These are phyloP conservation scores for Cryptus viduatorius DNA, from an alignment of 2,888 invertebrate genomes.

Conservation along the genomic window DNA sequence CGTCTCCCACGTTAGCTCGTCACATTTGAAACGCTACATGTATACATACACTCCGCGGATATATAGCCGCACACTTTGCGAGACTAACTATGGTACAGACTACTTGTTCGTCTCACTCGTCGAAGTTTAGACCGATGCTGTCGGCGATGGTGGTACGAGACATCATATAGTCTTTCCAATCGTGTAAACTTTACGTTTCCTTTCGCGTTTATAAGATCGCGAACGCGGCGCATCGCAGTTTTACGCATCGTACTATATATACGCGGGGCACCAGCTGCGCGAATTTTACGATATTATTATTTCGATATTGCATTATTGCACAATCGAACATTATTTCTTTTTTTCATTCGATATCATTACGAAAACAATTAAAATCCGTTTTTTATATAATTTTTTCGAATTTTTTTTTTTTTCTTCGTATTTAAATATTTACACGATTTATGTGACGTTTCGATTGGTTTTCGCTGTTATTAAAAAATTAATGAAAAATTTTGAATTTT, in stretches of 20 bases:
- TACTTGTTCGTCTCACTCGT: background rate
- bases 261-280: constrained; percentile 26
- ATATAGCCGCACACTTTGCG: background rate
- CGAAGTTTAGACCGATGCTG: constrained; percentile 25
- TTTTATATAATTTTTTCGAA: background rate
- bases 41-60: constrained; percentile 1
- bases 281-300: background rate
- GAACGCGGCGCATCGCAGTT: background rate
- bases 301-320: background rate
- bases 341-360: background rate
- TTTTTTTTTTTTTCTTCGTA: background rate
- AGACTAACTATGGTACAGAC: background rate
- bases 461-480: too few relatives aligned
- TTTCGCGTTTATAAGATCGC: constrained; percentile 33
- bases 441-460: too few relatives aligned
- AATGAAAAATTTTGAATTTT: too few relatives aligned
- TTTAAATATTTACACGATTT: background rate
- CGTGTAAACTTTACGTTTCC: constrained; percentile 50
- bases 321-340: background rate
- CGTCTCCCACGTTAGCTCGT: background rate
- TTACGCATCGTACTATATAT: constrained; percentile 28
- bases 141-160: constrained; percentile 44
- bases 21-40: constrained; percentile 7
- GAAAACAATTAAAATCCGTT: background rate
- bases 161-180: constrained; percentile 15